Conservation (phyloP, 2,113 vertebrate species). For the Ictalurus punctatus region DNA sequence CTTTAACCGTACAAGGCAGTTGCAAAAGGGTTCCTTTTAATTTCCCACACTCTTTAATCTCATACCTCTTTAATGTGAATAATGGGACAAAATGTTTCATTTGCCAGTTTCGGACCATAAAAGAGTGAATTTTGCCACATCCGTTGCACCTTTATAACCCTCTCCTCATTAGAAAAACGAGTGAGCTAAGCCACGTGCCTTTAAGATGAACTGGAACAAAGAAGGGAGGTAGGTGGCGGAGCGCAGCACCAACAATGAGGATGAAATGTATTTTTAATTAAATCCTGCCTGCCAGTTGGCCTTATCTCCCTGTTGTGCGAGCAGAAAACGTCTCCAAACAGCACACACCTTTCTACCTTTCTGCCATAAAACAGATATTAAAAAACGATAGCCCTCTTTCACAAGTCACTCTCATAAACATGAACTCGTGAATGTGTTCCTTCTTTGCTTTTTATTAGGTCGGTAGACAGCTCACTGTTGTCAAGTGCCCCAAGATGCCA, state of each 20-base stretch:
- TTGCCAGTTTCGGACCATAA: constrained; percentile 26
- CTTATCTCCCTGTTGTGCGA: constrained; percentile 48
- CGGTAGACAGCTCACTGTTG: constrained; percentile 11
- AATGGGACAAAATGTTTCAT: constrained; percentile 35
- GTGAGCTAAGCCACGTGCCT: not conserved
- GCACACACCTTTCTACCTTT: constrained; percentile 30
- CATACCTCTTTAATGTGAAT: not conserved
- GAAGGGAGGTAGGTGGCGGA: constrained; percentile 41
- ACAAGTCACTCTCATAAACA: constrained; percentile 47
- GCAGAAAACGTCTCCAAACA: constrained; percentile 20
- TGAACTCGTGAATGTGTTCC: constrained; percentile 30
- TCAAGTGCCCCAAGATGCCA: not conserved
- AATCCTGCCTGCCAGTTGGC: constrained; percentile 52
- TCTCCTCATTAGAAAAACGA: constrained; percentile 49
- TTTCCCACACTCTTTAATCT: constrained; percentile 11
- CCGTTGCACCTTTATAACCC: constrained; percentile 44
- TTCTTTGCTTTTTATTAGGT: constrained; percentile 39
- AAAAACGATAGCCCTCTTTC: constrained; percentile 44
- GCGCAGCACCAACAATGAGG: constrained; percentile 25
- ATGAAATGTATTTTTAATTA: constrained; percentile 60
- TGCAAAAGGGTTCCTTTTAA: not conserved
- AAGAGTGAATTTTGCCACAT: constrained; percentile 40
- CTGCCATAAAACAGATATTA: constrained; percentile 56
- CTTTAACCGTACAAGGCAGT: not conserved
- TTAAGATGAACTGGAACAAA: constrained; percentile 41